Percentiles rank a stretch among this genome's conserved stretches.
phyloP scores from a whole-genome alignment of 1,140 invertebrate genomes.

The Cydia amplana region DNA sequence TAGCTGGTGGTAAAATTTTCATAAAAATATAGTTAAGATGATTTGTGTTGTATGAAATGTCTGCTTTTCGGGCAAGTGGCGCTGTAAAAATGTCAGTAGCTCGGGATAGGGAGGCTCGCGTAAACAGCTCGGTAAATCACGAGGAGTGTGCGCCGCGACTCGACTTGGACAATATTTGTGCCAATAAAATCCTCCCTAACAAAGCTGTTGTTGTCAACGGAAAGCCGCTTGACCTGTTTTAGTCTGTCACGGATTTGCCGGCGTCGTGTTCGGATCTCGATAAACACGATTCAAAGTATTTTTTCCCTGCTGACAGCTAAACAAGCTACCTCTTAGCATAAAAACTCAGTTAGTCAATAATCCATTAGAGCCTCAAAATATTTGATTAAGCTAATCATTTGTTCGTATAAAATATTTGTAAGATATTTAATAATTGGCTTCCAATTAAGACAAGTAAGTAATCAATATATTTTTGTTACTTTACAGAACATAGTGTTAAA shows the following conservation, averaged over 20 bases:
- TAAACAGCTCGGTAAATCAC: slow-evolving; percentile 76
- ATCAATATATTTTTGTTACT: too few species aligned
- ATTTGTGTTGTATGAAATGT: slow-evolving; percentile 52
- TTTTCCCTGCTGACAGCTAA: slow-evolving; percentile 12
- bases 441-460: too few species aligned
- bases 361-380: neutral
- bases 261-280: slow-evolving; percentile 50
- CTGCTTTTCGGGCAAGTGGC: slow-evolving; percentile 49
- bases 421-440: too few species aligned
- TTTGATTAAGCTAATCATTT: neutral
- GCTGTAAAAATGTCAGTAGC: slow-evolving; percentile 62
- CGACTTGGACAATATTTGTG: slow-evolving; percentile 73
- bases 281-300: slow-evolving; percentile 34
- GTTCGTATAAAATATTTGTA: neutral
- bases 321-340: neutral
- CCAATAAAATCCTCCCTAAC: slow-evolving; percentile 73
- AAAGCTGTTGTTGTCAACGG: slow-evolving; percentile 73
- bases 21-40: slow-evolving; percentile 53
- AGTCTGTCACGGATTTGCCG: slow-evolving; percentile 56
- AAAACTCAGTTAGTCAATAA: slow-evolving; percentile 7
- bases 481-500: neutral
- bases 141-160: slow-evolving; percentile 59
- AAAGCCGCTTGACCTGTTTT: slow-evolving; percentile 67
- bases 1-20: slow-evolving; percentile 41
- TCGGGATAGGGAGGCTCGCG: slow-evolving; percentile 57